Base-by-base conservation (phyloP, 2,113 vertebrate species). In the Nibea albiflora region DNA sequence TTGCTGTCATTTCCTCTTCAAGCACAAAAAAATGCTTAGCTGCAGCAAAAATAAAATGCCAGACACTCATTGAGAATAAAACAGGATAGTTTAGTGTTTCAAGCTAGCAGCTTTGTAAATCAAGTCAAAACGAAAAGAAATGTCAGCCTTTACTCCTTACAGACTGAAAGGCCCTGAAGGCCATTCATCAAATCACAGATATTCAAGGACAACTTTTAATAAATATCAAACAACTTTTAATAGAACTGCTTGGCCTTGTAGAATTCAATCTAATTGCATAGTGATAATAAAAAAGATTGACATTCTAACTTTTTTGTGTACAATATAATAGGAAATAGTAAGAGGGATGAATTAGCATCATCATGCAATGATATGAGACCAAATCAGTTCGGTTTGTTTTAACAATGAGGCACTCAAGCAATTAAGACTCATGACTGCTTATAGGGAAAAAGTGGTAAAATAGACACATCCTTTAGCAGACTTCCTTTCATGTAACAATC, bases 401-500 rank as follows among this genome's bases (percentile, higher is more conserved):
- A 60, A 53, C 47, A 81, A 67, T 15, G 57, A 20, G 24, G 31
- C 5, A 65, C 39, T 73, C 17, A 60, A 60, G 28, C 46, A 67
- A 67, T 78, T 61, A 74, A 0, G n/a, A 52, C 53, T 67, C 16
- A 78, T 19, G 17, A 42, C 53, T 63, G 53, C 50, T 52, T 57
- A 0, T n/a, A 81, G 44, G 44, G 17, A 60, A 60, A 61, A 57
- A 3, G 28, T 44, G 4, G 17, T 19, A 4, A 11, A 9, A 26
- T 2, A 74, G 28, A 44, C 47, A 10, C 3, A 74, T 56, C 58
- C 60, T 69, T 72, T 26, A 62, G 60, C 64, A 57, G 22, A 70
- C n/a, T 5, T 64, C 35, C 46, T 83, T 89, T 81, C 26, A 81
- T 76, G 42, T 80, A 70, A 56, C 73, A 52, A 50, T 80, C 20